Evolutionary conservation across 1,140 invertebrate genomes (phyloP).

Genomic region (Drosophila nebulosa): DNA sequence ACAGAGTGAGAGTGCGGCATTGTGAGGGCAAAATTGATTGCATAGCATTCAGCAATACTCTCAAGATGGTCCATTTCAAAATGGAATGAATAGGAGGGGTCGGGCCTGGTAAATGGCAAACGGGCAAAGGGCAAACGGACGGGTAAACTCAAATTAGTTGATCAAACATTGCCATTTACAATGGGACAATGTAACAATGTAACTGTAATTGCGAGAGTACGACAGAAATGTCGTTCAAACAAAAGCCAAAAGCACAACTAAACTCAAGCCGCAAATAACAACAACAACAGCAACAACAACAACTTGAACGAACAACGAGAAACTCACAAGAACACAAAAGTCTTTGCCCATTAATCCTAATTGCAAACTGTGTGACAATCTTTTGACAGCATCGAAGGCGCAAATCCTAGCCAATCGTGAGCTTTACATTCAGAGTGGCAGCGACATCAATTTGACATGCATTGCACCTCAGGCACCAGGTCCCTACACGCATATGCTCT

Average conservation of each 20-base stretch:
- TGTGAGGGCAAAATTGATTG: not conserved
- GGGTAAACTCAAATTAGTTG: slow-evolving; percentile 36
- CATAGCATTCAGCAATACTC: not conserved
- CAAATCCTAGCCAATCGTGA: slow-evolving; percentile 92
- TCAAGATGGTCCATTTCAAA: not conserved
- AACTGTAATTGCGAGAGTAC: not conserved
- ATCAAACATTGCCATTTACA: slow-evolving; percentile 23
- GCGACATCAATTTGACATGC: slow-evolving; percentile 95
- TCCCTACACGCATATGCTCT: slow-evolving; percentile 94
- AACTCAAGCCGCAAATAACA: not conserved
- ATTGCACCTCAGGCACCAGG: slow-evolving; percentile 91
- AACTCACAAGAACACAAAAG: slow-evolving; percentile 1
- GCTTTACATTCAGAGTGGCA: slow-evolving; percentile 92
- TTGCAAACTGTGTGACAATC: slow-evolving; percentile 30
- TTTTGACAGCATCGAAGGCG: slow-evolving; percentile 90
- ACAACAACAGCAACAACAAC: not conserved
- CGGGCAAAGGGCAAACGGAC: not conserved
- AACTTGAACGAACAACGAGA: too few species aligned
- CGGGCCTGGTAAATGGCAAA: too few species aligned
- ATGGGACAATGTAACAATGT: not conserved
- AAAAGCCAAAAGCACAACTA: too few species aligned
- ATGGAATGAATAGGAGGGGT: too few species aligned
- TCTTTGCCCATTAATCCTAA: slow-evolving; percentile 20
- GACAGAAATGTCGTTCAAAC: not conserved
- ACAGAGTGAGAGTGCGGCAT: not conserved